Evolutionary conservation across 2,797 vertebrate genomes (phyloP).

Genomic region (Anguilla megastoma): DNA sequence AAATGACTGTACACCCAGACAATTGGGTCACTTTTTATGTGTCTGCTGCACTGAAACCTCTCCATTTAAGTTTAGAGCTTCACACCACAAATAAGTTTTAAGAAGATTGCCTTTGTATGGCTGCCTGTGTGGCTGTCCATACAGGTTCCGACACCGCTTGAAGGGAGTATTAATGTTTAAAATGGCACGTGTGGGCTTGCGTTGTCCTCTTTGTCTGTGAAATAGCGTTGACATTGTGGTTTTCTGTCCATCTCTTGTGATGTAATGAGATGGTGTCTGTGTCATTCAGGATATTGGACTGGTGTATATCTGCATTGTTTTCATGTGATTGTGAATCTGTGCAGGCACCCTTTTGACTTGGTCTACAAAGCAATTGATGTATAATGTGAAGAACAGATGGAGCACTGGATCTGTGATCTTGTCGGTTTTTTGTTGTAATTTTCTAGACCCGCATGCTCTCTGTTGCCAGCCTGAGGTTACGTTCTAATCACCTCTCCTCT

Average conservation of each 20-base stretch:
- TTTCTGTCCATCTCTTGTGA: neutral
- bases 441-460: neutral
- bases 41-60: neutral
- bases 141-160: neutral
- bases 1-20: no score
- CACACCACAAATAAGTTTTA: neutral
- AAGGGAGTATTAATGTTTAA: neutral
- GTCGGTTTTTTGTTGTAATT: neutral
- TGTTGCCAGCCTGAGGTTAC: neutral
- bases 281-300: neutral
- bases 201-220: neutral
- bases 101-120: neutral
- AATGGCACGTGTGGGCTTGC: no score
- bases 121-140: neutral
- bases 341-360: neutral
- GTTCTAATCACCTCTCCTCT: constrained; percentile 27
- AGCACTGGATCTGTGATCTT: neutral
- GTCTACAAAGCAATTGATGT: neutral
- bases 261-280: neutral
- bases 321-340: neutral
- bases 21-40: neutral
- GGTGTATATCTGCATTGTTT: neutral
- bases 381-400: neutral
- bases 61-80: neutral
- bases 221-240: neutral